These are phyloP conservation scores for Drosophila percnosoma DNA, from an alignment of 2,888 invertebrate genomes.

Conservation along the genomic window DNA sequence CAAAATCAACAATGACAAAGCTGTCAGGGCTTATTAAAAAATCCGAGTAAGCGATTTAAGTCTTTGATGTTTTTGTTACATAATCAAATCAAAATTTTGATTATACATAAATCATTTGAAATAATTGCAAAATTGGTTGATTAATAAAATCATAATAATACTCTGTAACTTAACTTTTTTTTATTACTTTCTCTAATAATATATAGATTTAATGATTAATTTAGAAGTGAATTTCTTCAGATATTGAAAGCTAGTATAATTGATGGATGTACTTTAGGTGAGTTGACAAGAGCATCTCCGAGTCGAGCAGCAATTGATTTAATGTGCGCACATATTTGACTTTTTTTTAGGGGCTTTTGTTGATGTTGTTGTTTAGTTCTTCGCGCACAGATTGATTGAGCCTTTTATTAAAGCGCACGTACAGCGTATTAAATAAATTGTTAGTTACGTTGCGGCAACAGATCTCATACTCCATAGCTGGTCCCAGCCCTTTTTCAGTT, in stretches of 20 bases:
- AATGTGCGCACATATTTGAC: constrained; percentile 49
- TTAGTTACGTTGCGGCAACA: constrained; percentile 80
- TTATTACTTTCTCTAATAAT: not conserved
- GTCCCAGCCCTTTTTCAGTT: constrained; percentile 52
- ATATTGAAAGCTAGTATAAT: not conserved
- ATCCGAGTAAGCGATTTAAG: not conserved
- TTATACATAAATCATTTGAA: not conserved
- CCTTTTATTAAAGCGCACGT: constrained; percentile 83
- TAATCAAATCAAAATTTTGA: not conserved
- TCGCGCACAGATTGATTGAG: constrained; percentile 76
- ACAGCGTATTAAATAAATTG: constrained; percentile 84
- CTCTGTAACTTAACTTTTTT: not conserved
- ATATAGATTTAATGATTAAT: not conserved
- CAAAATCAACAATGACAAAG: not conserved
- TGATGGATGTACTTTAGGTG: constrained; percentile 12
- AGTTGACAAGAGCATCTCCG: constrained; percentile 50
- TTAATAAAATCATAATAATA: not conserved
- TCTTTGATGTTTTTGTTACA: not conserved
- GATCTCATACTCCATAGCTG: constrained; percentile 36
- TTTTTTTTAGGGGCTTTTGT: constrained; percentile 39
- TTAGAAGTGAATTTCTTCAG: not conserved
- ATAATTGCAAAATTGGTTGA: not conserved
- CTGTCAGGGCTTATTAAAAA: not conserved
- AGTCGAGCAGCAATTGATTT: constrained; percentile 51
- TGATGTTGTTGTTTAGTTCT: constrained; percentile 49